These are phyloP conservation scores for Arctia plantaginis DNA, from an alignment of 2,888 invertebrate species.

Conservation along the genomic window DNA sequence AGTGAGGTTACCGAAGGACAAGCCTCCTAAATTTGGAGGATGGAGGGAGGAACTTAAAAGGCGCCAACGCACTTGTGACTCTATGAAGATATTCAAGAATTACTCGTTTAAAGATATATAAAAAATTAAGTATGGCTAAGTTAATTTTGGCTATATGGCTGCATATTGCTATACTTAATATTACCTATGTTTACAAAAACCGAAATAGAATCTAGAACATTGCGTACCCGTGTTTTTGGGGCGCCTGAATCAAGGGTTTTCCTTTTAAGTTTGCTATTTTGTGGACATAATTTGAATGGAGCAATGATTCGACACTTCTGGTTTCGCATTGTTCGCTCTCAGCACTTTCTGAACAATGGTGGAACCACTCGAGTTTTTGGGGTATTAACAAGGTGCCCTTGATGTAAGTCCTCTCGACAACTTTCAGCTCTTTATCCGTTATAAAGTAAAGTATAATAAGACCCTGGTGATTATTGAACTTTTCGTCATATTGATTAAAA, in stretches of 20 bases:
- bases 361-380: constrained; percentile 56
- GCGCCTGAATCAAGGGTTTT: background rate
- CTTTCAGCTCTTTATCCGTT: constrained; percentile 41
- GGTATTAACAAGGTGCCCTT: constrained; percentile 60
- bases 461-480: constrained; percentile 24
- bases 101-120: no score
- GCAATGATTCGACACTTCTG: constrained; percentile 53
- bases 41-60: no score
- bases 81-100: no score
- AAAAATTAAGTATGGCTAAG: background rate
- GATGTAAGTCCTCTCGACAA: constrained; percentile 49
- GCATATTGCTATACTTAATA: background rate
- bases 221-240: background rate
- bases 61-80: no score
- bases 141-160: background rate
- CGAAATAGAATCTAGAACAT: constrained; percentile 1
- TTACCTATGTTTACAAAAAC: background rate
- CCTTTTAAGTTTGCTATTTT: constrained; percentile 1
- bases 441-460: constrained; percentile 41
- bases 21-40: no score
- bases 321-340: constrained; percentile 49
- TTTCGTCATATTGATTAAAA: constrained; percentile 20
- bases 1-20: no score
- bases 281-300: constrained; percentile 23
- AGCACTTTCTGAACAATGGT: constrained; percentile 54